Conservation (phyloP, 2,113 vertebrate genomes). For the Heterotilapia buettikoferi region DNA sequence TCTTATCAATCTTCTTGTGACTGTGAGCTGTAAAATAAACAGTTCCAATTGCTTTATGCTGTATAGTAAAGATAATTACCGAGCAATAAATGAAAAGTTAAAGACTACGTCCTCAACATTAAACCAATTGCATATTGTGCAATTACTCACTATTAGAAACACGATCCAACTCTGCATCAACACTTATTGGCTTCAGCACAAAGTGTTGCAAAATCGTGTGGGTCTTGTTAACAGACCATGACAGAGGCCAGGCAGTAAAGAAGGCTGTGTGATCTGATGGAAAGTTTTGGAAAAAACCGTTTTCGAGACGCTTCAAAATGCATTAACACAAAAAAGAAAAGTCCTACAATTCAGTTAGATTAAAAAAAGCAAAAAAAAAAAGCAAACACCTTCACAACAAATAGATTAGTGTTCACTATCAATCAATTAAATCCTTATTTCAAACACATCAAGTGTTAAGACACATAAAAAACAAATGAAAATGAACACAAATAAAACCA, state of each 20-base stretch:
- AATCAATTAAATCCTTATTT: not conserved
- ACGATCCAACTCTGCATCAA: not conserved
- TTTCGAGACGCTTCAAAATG: not conserved
- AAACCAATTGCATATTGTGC: not conserved
- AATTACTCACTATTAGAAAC: not conserved
- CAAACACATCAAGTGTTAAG: not conserved
- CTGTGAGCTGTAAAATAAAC: not conserved
- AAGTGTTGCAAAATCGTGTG: not conserved
- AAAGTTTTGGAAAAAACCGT: not conserved
- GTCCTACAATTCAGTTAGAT: not conserved
- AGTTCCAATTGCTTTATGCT: not conserved
- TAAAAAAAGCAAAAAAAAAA: not conserved
- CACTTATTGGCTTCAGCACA: not conserved
- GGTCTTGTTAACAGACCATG: not conserved
- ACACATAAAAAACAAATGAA: not conserved
- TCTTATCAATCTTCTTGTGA: not conserved
- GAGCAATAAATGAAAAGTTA: not conserved
- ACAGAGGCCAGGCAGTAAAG: not conserved
- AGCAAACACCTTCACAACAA: rapidly evolving
- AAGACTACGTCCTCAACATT: not conserved
- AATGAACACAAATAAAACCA: not conserved
- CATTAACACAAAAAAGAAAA: not conserved
- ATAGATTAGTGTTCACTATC: not conserved
- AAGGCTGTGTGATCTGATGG: not conserved
- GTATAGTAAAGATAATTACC: not conserved